A percentile compares a stretch with the other conserved stretches of the same genome.
phyloP scores from a whole-genome alignment of 2,113 vertebrate genomes.

The Silurus asotus region DNA sequence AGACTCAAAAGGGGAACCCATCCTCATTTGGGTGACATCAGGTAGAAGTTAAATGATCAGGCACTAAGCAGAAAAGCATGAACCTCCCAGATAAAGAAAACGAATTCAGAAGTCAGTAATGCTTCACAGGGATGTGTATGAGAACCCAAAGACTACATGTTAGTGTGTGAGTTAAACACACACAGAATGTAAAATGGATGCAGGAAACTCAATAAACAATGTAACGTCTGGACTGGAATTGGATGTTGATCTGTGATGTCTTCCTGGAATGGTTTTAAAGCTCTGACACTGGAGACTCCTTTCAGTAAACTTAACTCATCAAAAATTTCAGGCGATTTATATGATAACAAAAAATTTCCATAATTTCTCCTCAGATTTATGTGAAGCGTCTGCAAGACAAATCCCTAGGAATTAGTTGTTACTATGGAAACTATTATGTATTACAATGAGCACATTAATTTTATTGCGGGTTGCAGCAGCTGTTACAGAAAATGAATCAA shows the following conservation, averaged over 20 bases:
- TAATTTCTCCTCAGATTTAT: background rate
- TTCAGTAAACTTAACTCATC: background rate
- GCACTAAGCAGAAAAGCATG: background rate
- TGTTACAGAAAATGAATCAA: background rate
- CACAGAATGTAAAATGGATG: background rate
- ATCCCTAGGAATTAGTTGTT: background rate
- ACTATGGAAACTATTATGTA: conserved; percentile 1
- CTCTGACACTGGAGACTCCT: background rate
- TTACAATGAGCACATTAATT: background rate
- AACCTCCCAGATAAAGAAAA: background rate
- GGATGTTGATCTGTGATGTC: background rate
- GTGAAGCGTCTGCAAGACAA: background rate
- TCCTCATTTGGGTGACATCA: background rate
- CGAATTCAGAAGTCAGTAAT: background rate
- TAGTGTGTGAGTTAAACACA: background rate
- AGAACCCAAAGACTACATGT: background rate
- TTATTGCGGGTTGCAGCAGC: background rate
- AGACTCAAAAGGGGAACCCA: too few species aligned
- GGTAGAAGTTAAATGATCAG: background rate
- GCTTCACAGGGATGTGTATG: background rate
- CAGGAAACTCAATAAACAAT: too few species aligned
- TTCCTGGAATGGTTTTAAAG: background rate
- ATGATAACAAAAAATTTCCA: background rate
- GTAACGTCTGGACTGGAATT: background rate
- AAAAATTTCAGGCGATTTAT: background rate